Percentiles rank a stretch among this genome's conserved stretches.
Conservation (phyloP, 2,113 vertebrate species). For the Paedocypris sp. region DNA sequence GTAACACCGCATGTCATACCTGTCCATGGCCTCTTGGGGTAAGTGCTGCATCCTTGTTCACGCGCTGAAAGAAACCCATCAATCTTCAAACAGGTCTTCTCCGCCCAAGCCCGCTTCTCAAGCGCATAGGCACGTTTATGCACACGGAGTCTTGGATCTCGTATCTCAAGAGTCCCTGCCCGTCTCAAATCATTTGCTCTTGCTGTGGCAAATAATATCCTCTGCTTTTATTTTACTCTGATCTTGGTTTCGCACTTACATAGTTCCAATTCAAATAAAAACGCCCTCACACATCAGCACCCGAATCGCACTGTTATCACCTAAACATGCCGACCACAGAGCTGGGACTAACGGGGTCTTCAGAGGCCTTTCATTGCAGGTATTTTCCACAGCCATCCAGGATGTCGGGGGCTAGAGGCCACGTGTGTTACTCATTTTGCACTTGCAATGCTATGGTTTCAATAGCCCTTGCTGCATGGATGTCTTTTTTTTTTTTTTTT, state of each 20-base stretch:
- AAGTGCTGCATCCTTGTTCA: neutral
- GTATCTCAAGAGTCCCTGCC: neutral
- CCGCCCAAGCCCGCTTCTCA: neutral
- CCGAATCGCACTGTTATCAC: constrained; percentile 15
- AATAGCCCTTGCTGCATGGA: neutral
- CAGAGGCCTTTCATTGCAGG: neutral
- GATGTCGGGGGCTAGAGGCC: neutral
- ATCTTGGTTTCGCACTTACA: constrained; percentile 25
- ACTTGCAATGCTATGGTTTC: constrained; percentile 1
- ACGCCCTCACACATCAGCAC: constrained; percentile 9
- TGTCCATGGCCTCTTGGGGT: neutral
- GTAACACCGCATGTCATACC: constrained; percentile 2
- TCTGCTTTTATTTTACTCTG: constrained; percentile 19
- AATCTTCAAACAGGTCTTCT: neutral
- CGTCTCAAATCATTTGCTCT: constrained; percentile 6
- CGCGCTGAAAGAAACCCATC: constrained; percentile 6
- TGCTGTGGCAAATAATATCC: constrained; percentile 30
- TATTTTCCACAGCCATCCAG: constrained; percentile 12
- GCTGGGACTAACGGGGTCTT: neutral
- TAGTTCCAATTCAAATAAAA: constrained; percentile 22
- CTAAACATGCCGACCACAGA: constrained; percentile 2
- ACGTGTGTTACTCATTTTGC: neutral
- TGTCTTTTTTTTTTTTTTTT: neutral
- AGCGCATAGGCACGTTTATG: neutral
- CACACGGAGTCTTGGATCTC: neutral